Conservation (phyloP, 2,888 invertebrate species). For the Clitarchus hookeri region DNA sequence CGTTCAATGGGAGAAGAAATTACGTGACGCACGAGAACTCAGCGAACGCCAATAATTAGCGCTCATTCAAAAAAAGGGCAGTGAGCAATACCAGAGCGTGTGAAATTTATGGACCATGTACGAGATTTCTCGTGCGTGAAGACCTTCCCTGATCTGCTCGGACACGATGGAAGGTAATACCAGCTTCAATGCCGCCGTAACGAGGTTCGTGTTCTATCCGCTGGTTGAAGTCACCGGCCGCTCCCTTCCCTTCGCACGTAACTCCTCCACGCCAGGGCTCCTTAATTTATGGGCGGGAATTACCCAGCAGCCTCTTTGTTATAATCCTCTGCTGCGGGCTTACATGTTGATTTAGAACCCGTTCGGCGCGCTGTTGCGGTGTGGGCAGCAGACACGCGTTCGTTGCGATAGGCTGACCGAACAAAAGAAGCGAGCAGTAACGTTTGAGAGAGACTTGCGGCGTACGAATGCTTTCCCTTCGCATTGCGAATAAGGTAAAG, state of each 20-base stretch:
- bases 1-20: too few relatives aligned
- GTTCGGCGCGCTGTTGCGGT: not conserved
- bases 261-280: not conserved
- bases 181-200: not conserved
- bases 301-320: conserved; percentile 1
- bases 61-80: too few relatives aligned
- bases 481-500: too few relatives aligned
- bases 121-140: conserved; percentile 2
- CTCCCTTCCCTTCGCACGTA: not conserved
- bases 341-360: not conserved
- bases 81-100: not conserved
- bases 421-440: too few relatives aligned
- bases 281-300: conserved; percentile 1
- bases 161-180: not conserved
- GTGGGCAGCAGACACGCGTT: not conserved
- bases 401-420: not conserved
- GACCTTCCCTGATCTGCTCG: not conserved
- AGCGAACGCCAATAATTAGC: too few relatives aligned
- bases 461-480: too few relatives aligned
- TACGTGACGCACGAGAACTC: too few relatives aligned
- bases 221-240: not conserved
- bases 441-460: too few relatives aligned
- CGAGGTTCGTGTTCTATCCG: not conserved
- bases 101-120: not conserved
- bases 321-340: not conserved